Evolutionary conservation across 2,113 vertebrate species (phyloP).

Genomic region (Vanacampus margaritifer): DNA sequence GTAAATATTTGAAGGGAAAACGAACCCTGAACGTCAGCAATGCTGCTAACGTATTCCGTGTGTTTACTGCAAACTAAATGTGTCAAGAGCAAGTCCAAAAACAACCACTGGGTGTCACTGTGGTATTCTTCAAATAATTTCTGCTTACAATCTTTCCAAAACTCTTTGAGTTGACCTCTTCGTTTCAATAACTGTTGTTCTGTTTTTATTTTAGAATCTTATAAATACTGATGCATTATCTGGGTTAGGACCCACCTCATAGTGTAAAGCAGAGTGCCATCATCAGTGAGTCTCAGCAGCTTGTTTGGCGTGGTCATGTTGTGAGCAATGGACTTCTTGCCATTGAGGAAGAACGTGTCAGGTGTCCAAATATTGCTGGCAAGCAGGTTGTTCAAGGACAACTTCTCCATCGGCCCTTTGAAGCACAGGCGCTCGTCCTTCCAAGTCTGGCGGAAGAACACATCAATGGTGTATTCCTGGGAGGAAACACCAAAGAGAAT

Average conservation of each 20-base stretch:
- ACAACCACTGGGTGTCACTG: conserved; percentile 50
- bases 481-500: neutral
- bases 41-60: neutral
- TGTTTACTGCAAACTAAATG: neutral
- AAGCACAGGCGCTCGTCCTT: conserved; percentile 72
- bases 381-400: conserved; percentile 71
- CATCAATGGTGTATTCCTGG: conserved; percentile 73
- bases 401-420: conserved; percentile 70
- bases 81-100: neutral
- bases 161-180: neutral
- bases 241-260: conserved; percentile 57
- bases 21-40: neutral
- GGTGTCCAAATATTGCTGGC: conserved; percentile 76
- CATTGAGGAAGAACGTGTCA: conserved; percentile 73
- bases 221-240: neutral
- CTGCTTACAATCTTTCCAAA: neutral
- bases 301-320: conserved; percentile 78
- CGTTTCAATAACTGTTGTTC: neutral
- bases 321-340: conserved; percentile 72
- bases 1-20: neutral
- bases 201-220: neutral
- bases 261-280: conserved; percentile 71
- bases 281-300: conserved; percentile 68
- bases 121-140: conserved; percentile 8
- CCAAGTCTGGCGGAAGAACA: conserved; percentile 74